A percentile compares a stretch with the other conserved stretches of the same genome.
Evolutionary conservation across 2,113 vertebrate genomes (phyloP).

Genomic region (Peromyscus polionotus): DNA sequence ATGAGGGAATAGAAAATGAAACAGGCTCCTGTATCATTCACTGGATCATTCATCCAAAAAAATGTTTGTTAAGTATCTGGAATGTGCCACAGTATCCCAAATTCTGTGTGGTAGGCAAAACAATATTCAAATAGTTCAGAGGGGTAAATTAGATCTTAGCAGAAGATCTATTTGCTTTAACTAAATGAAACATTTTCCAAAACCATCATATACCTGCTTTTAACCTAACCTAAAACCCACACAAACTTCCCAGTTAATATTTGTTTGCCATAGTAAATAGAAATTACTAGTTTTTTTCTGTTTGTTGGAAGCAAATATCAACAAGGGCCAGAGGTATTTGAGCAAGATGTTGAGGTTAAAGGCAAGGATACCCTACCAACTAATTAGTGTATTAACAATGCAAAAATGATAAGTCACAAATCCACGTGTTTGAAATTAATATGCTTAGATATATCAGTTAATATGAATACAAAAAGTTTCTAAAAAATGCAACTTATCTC

Average conservation of each 20-base stretch:
- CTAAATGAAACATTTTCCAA: conserved; percentile 26
- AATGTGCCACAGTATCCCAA: background rate
- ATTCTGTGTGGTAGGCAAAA: background rate
- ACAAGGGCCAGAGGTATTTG: background rate
- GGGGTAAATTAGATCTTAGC: background rate
- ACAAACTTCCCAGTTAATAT: background rate
- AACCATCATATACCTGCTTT: background rate
- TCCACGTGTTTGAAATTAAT: background rate
- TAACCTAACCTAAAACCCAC: conserved; percentile 13
- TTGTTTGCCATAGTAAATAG: background rate
- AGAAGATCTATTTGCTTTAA: conserved; percentile 1
- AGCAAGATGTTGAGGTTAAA: conserved; percentile 1
- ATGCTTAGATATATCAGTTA: background rate
- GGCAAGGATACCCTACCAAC: background rate
- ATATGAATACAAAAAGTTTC: background rate
- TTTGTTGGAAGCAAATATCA: background rate
- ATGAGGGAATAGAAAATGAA: background rate
- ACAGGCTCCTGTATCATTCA: background rate
- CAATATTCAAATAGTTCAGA: background rate
- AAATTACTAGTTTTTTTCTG: conserved; percentile 27
- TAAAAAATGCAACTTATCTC: background rate
- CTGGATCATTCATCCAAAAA: background rate
- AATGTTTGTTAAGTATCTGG: conserved; percentile 7
- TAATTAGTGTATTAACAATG: background rate
- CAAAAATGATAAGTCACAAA: background rate